A percentile compares a stretch with the other conserved stretches of the same genome.
These are phyloP conservation scores for Atrina japonica DNA, from an alignment of 2,888 invertebrate genomes.

Conservation along the genomic window DNA sequence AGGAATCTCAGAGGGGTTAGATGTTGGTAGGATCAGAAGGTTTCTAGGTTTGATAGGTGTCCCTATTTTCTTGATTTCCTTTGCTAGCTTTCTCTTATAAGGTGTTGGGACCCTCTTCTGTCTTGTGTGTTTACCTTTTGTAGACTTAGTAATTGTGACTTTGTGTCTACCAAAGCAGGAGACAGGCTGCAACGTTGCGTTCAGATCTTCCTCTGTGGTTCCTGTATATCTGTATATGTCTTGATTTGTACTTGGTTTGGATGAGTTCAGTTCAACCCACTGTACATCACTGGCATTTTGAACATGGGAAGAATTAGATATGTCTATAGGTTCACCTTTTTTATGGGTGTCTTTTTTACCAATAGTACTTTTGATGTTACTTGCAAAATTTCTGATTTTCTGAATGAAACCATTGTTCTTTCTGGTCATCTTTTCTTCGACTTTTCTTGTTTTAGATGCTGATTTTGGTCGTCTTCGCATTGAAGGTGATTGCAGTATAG, in stretches of 20 bases:
- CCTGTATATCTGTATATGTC: not conserved
- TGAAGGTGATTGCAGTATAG: no score
- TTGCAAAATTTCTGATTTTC: conserved; percentile 10
- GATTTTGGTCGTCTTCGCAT: not conserved
- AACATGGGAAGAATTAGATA: conserved; percentile 14
- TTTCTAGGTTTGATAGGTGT: no score
- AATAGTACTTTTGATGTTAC: conserved; percentile 2
- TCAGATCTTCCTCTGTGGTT: conserved; percentile 10
- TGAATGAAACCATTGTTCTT: not conserved
- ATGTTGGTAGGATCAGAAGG: no score
- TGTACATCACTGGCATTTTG: conserved; percentile 24
- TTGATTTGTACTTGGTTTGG: no score
- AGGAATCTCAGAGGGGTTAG: no score
- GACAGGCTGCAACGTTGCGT: conserved; percentile 7
- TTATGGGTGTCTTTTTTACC: not conserved
- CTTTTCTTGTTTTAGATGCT: no score
- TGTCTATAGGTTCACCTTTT: not conserved
- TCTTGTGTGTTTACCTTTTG: no score
- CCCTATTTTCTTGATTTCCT: no score
- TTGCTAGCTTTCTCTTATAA: no score
- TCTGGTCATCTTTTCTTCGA: not conserved
- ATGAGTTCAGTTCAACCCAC: conserved; percentile 27
- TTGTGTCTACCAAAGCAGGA: conserved; percentile 12
- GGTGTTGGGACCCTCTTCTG: no score
- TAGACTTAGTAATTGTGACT: conserved; percentile 5